Evolutionary conservation across 1,140 invertebrate species (phyloP), one percentile per base, ranked within the genome.

Genomic region (Melitaea cinxia): DNA sequence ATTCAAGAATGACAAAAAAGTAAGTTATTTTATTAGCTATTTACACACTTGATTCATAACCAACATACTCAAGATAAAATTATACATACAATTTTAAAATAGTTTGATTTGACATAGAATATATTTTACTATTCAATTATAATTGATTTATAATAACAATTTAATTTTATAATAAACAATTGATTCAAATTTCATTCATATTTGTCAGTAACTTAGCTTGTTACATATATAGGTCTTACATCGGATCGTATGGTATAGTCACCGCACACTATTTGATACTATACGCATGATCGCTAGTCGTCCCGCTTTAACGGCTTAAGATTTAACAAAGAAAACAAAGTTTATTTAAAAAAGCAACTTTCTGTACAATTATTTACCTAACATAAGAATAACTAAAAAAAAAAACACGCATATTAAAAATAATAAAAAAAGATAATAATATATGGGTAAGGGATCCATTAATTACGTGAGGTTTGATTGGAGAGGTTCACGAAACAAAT

Each of bases 201-300:
- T 17, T 6, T 17, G 15, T 42, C 37, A 5, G 15, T 39, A 42
- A 0, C 37, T 42, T 7, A 42, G 37, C 2, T 15, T 14, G n/a
- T 39, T 39, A 39, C 14, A 39, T 39, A 39, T 9, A 39, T 3
- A 39, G 30, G 30, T 33, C 15, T 39, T 47, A 47, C 42, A 21
- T n/a, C 12, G 19, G 17, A 19, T 17, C 42, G n/a, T 12, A 23
- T 12, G 15, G n/a, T 23, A n/a, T 9, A 7, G 35, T 42, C 15
- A 15, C 15, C 14, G 17, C 15, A 19, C 10, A 9, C 4, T 10
- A 47, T 21, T 10, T 21, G 42, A 12, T n/a, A 9, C n/a, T 12
- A n/a, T 14, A 39, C 14, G 37, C 37, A n/a, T 17, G 12, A 39
- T 39, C 37, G 37, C 37, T 39, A 39, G 37, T 39, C 37, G 37